Conservation (phyloP, 2,888 invertebrate species). For the Aphodius sticticus region DNA sequence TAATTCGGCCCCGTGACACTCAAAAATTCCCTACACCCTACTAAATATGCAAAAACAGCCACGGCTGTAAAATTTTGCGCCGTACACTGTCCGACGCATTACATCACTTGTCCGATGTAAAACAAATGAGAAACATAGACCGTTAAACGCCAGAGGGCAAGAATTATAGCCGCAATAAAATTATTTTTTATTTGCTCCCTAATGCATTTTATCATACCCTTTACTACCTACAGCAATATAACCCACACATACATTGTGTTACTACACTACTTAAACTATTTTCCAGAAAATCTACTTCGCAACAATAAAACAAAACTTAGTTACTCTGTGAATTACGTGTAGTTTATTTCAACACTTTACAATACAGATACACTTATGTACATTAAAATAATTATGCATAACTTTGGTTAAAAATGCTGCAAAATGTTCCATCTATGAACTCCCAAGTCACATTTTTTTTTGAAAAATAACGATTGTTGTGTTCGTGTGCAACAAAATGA, state of each 20-base stretch:
- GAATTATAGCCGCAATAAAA: not conserved
- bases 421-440: too few relatives aligned
- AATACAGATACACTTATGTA: too few relatives aligned
- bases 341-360: too few relatives aligned
- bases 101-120: constrained; percentile 4
- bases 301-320: too few relatives aligned
- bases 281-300: not conserved
- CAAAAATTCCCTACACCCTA: not conserved
- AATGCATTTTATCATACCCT: not conserved
- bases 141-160: not conserved
- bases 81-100: not conserved
- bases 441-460: too few relatives aligned
- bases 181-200: not conserved
- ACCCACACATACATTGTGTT: not conserved
- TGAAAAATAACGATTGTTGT: too few relatives aligned
- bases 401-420: too few relatives aligned
- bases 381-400: too few relatives aligned
- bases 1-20: not conserved
- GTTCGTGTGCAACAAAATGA: too few relatives aligned
- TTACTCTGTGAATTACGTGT: too few relatives aligned
- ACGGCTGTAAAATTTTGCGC: not conserved
- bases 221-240: not conserved
- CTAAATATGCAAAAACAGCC: not conserved
- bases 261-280: not conserved
- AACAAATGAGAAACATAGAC: not conserved